Conservation (phyloP, 2,797 vertebrate genomes). For the Premnoplex brunnescens region DNA sequence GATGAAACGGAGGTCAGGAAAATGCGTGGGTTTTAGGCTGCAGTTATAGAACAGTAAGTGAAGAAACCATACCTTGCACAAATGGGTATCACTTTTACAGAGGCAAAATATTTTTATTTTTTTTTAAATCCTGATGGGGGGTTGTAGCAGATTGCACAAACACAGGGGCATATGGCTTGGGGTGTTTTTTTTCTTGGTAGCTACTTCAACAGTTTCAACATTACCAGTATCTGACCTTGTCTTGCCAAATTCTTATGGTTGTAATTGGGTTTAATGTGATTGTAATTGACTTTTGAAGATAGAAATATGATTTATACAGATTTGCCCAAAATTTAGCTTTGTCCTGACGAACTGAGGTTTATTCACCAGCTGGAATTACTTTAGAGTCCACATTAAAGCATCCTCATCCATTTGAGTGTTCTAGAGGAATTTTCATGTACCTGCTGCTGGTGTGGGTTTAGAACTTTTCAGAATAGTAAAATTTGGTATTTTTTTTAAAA, state of each 20-base stretch:
- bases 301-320: background rate
- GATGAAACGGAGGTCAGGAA: background rate
- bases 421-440: background rate
- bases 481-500: background rate
- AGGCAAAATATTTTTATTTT: background rate
- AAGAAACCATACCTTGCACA: background rate
- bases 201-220: background rate
- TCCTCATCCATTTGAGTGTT: rapidly evolving
- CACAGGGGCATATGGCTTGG: background rate
- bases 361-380: background rate
- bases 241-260: background rate
- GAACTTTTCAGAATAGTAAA: background rate
- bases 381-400: background rate
- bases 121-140: background rate
- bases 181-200: background rate
- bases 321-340: background rate
- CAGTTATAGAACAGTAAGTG: background rate
- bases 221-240: background rate
- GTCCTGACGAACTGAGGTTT: background rate
- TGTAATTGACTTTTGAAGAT: background rate
- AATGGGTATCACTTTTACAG: background rate
- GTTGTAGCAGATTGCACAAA: background rate
- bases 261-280: background rate
- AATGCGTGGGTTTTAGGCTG: background rate
- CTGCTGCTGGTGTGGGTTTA: background rate